These are phyloP conservation scores for Stegastes partitus DNA, from an alignment of 2,113 vertebrate genomes.

Conservation along the genomic window DNA sequence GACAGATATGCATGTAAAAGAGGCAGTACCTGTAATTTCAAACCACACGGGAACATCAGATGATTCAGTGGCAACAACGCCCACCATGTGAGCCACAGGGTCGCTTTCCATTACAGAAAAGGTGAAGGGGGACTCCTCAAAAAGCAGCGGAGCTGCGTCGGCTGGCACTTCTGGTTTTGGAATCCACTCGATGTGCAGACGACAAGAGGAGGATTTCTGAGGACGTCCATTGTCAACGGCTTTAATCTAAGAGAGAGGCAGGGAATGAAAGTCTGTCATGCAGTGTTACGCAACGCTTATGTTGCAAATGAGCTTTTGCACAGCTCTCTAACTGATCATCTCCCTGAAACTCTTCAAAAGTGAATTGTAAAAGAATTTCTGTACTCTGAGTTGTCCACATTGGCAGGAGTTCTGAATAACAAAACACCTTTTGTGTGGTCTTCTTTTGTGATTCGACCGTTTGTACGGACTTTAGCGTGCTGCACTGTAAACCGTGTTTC, in stretches of 20 bases:
- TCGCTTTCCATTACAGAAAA: conserved; percentile 99
- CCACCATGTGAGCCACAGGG: conserved; percentile 97
- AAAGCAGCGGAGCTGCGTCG: conserved; percentile 84
- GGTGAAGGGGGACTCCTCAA: conserved; percentile 92
- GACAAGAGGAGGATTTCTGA: conserved; percentile 93
- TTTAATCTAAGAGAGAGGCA: conserved; percentile 89
- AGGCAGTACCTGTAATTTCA: conserved; percentile 93
- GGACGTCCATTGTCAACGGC: conserved; percentile 98
- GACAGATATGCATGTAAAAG: neutral
- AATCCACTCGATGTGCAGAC: conserved; percentile 98
- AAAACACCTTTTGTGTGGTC: conserved; percentile 39
- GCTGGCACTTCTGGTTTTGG: conserved; percentile 87
- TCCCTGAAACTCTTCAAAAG: neutral
- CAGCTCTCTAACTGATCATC: neutral
- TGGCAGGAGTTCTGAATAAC: conserved; percentile 15
- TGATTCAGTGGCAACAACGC: conserved; percentile 92
- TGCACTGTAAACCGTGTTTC: conserved; percentile 32
- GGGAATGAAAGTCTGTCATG: conserved; percentile 16
- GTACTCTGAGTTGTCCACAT: neutral
- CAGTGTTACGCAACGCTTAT: neutral
- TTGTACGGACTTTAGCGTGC: conserved; percentile 26
- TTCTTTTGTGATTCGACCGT: conserved; percentile 40
- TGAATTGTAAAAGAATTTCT: neutral
- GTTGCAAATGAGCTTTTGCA: conserved; percentile 24
- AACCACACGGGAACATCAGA: conserved; percentile 92